These are phyloP conservation scores for Polietes domitor DNA, from an alignment of 2,888 invertebrate genomes.

Conservation along the genomic window DNA sequence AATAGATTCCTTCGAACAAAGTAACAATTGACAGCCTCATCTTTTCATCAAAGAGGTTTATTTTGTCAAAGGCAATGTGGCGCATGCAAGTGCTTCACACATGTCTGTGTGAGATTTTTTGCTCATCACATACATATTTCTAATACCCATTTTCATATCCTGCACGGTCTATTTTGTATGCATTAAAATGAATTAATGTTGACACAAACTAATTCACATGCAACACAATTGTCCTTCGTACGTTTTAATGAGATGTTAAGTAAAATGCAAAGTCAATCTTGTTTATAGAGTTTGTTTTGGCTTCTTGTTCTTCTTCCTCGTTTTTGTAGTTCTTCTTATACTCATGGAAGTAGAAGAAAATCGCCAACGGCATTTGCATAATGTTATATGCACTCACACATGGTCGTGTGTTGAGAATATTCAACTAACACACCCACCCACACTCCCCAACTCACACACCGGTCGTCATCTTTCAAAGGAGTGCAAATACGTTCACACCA, in stretches of 20 bases:
- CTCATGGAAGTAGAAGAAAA: slow-evolving; percentile 55
- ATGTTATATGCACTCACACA: slow-evolving; percentile 47
- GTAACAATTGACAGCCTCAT: slow-evolving; percentile 6
- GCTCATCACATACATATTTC: neutral
- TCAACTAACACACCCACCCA: slow-evolving; percentile 40
- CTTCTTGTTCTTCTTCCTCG: neutral
- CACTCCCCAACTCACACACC: neutral
- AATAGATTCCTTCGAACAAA: slow-evolving; percentile 9
- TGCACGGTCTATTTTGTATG: slow-evolving; percentile 59
- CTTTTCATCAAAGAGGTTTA: neutral
- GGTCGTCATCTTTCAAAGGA: slow-evolving; percentile 12
- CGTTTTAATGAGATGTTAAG: slow-evolving; percentile 72
- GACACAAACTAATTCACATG: slow-evolving; percentile 60
- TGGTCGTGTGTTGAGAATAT: slow-evolving; percentile 48
- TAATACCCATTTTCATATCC: slow-evolving; percentile 33
- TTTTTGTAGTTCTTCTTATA: neutral
- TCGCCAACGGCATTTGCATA: slow-evolving; percentile 69
- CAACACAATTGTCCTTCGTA: slow-evolving; percentile 62
- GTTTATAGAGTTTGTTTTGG: slow-evolving; percentile 57
- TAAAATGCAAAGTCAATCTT: slow-evolving; percentile 71
- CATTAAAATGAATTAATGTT: slow-evolving; percentile 70
- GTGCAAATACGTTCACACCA: slow-evolving; percentile 16
- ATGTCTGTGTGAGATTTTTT: slow-evolving; percentile 3
- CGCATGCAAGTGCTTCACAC: neutral
- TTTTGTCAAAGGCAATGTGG: slow-evolving; percentile 14